phyloP scores from a whole-genome alignment of 92 coral and sea anemone species.

The Palythoa grandiflora region DNA sequence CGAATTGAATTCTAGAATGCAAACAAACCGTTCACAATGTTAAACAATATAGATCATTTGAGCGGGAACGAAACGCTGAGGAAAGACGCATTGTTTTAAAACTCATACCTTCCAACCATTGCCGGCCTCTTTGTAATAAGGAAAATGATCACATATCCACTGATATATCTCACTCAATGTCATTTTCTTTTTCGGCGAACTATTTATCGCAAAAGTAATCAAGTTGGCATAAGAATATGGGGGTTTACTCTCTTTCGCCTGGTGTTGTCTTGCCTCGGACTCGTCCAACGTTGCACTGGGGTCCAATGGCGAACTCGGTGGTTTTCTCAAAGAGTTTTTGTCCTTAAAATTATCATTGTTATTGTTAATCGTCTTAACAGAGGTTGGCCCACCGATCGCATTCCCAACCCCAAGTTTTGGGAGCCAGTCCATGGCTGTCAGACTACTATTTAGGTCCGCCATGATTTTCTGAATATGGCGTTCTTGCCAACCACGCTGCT shows the following conservation, averaged over 20 bases:
- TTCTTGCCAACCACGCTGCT: constrained; percentile 99
- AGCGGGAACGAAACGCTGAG: constrained; percentile 34
- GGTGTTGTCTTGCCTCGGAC: constrained; percentile 98
- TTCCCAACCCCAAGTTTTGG: constrained; percentile 98
- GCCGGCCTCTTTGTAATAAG: constrained; percentile 98
- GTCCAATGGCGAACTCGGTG: constrained; percentile 99
- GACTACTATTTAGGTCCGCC: constrained; percentile 99
- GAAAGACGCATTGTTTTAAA: not conserved
- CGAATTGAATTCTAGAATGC: constrained; percentile 91
- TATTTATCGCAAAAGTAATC: constrained; percentile 97
- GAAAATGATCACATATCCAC: constrained; percentile 99
- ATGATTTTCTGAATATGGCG: constrained; percentile 94
- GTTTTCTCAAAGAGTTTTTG: constrained; percentile 82
- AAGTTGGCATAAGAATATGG: constrained; percentile 99
- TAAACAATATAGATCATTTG: constrained; percentile 15
- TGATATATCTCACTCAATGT: constrained; percentile 98
- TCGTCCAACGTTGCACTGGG: constrained; percentile 97
- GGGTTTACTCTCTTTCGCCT: constrained; percentile 96
- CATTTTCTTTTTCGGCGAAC: constrained; percentile 98
- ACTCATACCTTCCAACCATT: constrained; percentile 98
- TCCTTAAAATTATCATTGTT: constrained; percentile 80
- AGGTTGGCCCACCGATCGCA: constrained; percentile 80
- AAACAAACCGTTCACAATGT: constrained; percentile 43
- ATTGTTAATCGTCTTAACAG: constrained; percentile 73
- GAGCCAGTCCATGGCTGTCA: constrained; percentile 99